Evolutionary conservation across 1,140 invertebrate species (phyloP).

Genomic region (Zaprionus taronus): DNA sequence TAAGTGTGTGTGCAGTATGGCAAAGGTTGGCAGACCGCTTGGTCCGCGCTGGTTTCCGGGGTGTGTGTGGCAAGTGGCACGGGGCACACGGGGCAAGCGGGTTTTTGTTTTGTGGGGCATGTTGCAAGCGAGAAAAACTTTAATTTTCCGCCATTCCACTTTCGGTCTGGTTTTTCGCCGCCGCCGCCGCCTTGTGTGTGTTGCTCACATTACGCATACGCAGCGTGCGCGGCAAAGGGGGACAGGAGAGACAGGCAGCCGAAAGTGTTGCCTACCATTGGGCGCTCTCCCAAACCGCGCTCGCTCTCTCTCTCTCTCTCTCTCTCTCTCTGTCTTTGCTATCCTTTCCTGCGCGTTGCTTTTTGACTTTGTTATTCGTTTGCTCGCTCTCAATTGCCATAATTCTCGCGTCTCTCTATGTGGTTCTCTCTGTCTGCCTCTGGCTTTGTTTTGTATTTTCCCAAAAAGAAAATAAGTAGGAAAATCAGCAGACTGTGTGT

Average conservation of each 20-base stretch:
- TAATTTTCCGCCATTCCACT: slow-evolving; percentile 75
- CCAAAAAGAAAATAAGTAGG: slow-evolving; percentile 21
- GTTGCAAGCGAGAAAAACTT: slow-evolving; percentile 45
- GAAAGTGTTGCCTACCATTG: slow-evolving; percentile 65
- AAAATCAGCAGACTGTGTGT: slow-evolving; percentile 52
- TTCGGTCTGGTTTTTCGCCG: slow-evolving; percentile 56
- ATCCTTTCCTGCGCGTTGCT: slow-evolving; percentile 45
- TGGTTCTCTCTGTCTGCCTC: slow-evolving; percentile 21
- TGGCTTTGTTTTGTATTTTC: slow-evolving; percentile 55
- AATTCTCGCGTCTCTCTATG: slow-evolving; percentile 18
- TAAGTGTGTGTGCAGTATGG: slow-evolving; percentile 11
- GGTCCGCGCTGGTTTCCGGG: slow-evolving; percentile 29
- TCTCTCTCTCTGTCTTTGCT: not conserved
- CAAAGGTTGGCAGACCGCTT: slow-evolving; percentile 59
- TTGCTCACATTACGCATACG: slow-evolving; percentile 71
- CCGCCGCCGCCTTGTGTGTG: slow-evolving; percentile 18
- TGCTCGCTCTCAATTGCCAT: slow-evolving; percentile 2
- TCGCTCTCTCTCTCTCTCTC: not conserved
- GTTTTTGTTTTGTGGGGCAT: slow-evolving; percentile 30
- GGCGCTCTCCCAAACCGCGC: slow-evolving; percentile 22
- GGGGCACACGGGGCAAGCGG: not conserved
- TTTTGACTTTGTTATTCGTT: slow-evolving; percentile 24
- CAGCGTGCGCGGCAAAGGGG: slow-evolving; percentile 49
- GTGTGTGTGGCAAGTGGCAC: not conserved
- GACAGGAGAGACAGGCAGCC: not conserved